phyloP scores from a whole-genome alignment of 2,113 vertebrate species.

The Archocentrus centrarchus region DNA sequence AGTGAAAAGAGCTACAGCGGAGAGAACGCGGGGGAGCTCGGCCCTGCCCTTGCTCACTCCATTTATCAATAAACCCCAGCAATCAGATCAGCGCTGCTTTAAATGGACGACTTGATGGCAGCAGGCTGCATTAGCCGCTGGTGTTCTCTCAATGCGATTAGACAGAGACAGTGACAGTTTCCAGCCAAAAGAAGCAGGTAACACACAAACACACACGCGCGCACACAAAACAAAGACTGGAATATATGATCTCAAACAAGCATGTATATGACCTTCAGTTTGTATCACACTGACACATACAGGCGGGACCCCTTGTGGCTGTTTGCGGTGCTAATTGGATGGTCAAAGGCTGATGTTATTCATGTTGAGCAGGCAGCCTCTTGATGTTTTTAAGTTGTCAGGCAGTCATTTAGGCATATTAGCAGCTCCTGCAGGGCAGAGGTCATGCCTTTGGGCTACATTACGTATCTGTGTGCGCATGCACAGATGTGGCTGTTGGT shows the following conservation, averaged over 20 bases:
- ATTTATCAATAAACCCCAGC: slow-evolving; percentile 86
- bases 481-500: slow-evolving; percentile 33
- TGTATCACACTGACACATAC: slow-evolving; percentile 27
- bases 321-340: slow-evolving; percentile 84
- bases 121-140: slow-evolving; percentile 84
- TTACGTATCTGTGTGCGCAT: slow-evolving; percentile 46
- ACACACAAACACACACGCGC: neutral
- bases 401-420: slow-evolving; percentile 88
- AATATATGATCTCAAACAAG: slow-evolving; percentile 17
- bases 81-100: slow-evolving; percentile 87
- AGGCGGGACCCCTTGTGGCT: slow-evolving; percentile 86
- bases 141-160: slow-evolving; percentile 90
- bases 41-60: slow-evolving; percentile 68
- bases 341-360: slow-evolving; percentile 89
- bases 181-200: slow-evolving; percentile 89
- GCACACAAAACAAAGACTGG: neutral
- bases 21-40: slow-evolving; percentile 47
- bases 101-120: slow-evolving; percentile 86
- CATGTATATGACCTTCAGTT: slow-evolving; percentile 11
- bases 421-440: slow-evolving; percentile 87
- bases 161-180: slow-evolving; percentile 87
- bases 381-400: slow-evolving; percentile 87
- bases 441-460: slow-evolving; percentile 76
- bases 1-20: slow-evolving; percentile 55
- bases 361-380: slow-evolving; percentile 86